Evolutionary conservation across 37 sponge, comb jelly and placozoan species (phyloP).

Genomic region (Diacarnus erythraeanus): DNA sequence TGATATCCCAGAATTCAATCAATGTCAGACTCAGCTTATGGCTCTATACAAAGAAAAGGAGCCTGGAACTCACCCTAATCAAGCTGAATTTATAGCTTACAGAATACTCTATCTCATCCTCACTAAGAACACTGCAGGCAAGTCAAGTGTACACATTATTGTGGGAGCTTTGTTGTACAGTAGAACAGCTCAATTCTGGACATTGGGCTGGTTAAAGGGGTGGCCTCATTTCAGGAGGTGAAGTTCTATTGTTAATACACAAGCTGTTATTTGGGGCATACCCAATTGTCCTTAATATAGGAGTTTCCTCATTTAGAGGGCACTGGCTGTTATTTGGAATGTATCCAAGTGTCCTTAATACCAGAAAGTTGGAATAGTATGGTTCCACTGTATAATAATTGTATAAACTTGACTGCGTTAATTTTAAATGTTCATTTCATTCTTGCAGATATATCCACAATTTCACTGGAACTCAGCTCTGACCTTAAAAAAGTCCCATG

Average conservation of each 20-base stretch:
- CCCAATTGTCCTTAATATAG: not conserved
- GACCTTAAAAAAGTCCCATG: conserved; percentile 46
- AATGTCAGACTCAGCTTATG: conserved; percentile 93
- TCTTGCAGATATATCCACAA: conserved; percentile 45
- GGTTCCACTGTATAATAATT: no score
- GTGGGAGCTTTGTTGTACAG: no score
- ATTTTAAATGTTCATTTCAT: not conserved
- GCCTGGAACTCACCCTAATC: conserved; percentile 19
- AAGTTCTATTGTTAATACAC: no score
- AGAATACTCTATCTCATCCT: conserved; percentile 90
- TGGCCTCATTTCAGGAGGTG: not conserved
- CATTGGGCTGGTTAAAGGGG: not conserved
- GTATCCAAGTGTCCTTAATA: no score
- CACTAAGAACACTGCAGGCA: conserved; percentile 80
- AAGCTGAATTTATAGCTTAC: conserved; percentile 91
- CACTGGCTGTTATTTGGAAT: no score
- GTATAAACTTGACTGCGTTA: not conserved
- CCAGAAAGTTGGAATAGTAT: no score
- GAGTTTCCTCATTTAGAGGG: not conserved
- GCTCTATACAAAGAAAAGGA: conserved; percentile 75
- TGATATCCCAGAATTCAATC: conserved; percentile 95
- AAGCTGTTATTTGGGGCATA: not conserved
- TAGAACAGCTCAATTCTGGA: not conserved
- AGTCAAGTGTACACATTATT: no score
- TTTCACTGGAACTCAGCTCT: conserved; percentile 50